Evolutionary conservation across 2,888 invertebrate genomes (phyloP), one percentile per base, ranked within the genome.

Genomic region (Rhyacophila evoluta): DNA sequence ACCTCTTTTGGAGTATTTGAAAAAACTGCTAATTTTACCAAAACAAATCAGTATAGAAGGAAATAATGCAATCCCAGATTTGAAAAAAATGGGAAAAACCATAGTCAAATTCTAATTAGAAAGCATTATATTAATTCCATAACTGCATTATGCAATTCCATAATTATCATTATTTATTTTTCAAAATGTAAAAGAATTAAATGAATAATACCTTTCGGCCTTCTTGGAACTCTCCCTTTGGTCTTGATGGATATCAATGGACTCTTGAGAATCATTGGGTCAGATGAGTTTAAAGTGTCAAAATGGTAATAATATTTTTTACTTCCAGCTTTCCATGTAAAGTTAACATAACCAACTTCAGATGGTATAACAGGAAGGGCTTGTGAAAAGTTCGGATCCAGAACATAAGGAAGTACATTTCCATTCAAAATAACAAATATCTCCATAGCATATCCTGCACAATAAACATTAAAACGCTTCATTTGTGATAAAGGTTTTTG

Each of bases 401-500:
- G 88, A 76, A 98, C 93, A 87, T 97, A 96, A 5, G 95, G 94
- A 19, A 94, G 91, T 70, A 98, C 96, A 85, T 92, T 92, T 12
- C 97, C 97, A 86, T 97, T 95, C 82, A 93, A 91, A 84, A 98
- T 98, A 55, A 96, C 97, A 86, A 94, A 96, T 83, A 98, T 95
- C 89, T 95, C 94, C 94, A 96, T 95, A 72, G 94, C 93, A 85
- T 94, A 92, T 83, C 95, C 95, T 96, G 87, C 25, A 85, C n/a
- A n/a, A n/a, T n/a, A n/a, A n/a, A n/a, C n/a, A n/a, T n/a, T n/a
- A n/a, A n/a, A n/a, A n/a, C n/a, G n/a, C n/a, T n/a, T n/a, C n/a
- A n/a, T n/a, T n/a, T n/a, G n/a, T n/a, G n/a, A n/a, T n/a, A n/a
- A n/a, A n/a, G n/a, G n/a, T n/a, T n/a, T n/a, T n/a, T n/a, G n/a